Evolutionary conservation across 2,797 vertebrate species (phyloP).

Genomic region (Delichon dasypus): DNA sequence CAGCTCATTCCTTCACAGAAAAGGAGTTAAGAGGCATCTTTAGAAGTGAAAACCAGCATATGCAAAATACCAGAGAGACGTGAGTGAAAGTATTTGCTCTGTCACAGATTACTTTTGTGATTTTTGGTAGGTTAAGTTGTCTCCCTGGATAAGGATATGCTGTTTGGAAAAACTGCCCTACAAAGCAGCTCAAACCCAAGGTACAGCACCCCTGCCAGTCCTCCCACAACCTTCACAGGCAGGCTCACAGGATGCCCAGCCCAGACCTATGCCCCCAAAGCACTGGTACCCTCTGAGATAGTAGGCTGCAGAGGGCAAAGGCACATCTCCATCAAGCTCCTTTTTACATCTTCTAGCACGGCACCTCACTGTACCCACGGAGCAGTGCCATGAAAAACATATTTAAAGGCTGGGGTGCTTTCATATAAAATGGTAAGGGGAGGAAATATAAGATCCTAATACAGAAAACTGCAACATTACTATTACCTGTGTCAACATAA

Average conservation of each 20-base stretch:
- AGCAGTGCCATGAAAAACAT: not conserved
- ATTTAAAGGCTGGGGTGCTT: not conserved
- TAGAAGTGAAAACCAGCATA: not conserved
- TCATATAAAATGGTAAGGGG: not conserved
- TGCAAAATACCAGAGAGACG: not conserved
- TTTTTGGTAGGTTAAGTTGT: not conserved
- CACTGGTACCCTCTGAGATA: not conserved
- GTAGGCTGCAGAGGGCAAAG: not conserved
- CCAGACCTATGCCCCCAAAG: not conserved
- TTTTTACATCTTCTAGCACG: not conserved
- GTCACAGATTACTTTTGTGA: not conserved
- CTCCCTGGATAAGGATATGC: not conserved
- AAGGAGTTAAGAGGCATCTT: not conserved
- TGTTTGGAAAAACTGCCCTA: not conserved
- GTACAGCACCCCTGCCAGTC: not conserved
- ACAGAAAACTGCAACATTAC: not conserved
- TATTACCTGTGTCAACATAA: not conserved
- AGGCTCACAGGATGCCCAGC: not conserved
- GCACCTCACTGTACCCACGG: not conserved
- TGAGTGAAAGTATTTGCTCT: not conserved
- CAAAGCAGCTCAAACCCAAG: accelerated
- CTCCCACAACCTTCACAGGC: not conserved
- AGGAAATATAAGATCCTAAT: not conserved
- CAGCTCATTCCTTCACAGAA: not conserved
- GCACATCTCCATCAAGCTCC: not conserved